Base-by-base conservation (phyloP, 2,888 invertebrate genomes). In the Metellina segmentata region DNA sequence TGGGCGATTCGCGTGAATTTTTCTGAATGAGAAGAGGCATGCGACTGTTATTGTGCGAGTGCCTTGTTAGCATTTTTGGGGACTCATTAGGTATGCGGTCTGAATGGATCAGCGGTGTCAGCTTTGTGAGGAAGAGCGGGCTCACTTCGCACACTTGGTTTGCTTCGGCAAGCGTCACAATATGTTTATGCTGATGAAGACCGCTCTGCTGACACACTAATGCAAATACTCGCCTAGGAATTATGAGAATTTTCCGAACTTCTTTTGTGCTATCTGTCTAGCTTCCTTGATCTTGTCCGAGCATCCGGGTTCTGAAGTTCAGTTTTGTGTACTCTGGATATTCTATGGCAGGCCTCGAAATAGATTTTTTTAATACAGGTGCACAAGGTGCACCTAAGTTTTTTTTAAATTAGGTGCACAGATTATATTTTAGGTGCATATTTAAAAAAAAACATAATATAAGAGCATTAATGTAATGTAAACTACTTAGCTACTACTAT, bases 21-120 rank as follows among this genome's bases (percentile, higher is more conserved):
- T 19, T 82, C 86, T 91, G 82, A 85, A 91, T 86, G 61, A 81
- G 74, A 90, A 90, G 34, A 81, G 72, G 70, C 81, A 85, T 48
- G 61, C 71, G 79, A 71, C 52, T 34, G 49, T 82, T 53, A 79
- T 74, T 82, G 61, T 77, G 48, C 49, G 9, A 7, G 51, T 61
- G 81, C 19, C 81, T 77, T n/a, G n/a, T 91, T 91, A 78, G 79
- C 91, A 91, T 91, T 87, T 91, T 82, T 34, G 53, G 20, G 87
- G 52, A 74, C 53, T 49, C 61, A 13, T 51, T 75, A 85, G 75
- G 34, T 19, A 34, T 52, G 71, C 53, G 20, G 51, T 70, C 51
- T 77, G 8, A 71, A 89, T 51, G 85, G 79, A 77, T 85, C 69
- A 79, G 49, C 72, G 90, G 20, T n/a, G 52, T 7, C 20, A 51